These are phyloP conservation scores for Metridium senile DNA, from an alignment of 92 coral and sea anemone genomes.

Conservation along the genomic window DNA sequence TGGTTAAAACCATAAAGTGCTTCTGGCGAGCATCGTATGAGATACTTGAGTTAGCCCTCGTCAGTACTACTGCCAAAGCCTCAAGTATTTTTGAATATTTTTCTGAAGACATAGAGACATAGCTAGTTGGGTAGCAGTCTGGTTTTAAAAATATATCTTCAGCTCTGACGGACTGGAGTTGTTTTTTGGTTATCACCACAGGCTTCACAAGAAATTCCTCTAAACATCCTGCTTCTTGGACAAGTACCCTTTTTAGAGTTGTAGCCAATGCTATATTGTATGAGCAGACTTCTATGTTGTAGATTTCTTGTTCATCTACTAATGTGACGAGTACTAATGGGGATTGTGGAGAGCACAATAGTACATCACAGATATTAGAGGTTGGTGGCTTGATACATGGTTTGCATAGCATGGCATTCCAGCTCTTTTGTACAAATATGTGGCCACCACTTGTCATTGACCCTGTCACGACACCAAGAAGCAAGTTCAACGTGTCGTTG, in stretches of 20 bases:
- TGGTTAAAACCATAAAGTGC: conserved; percentile 12
- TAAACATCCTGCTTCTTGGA: conserved; percentile 25
- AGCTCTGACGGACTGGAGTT: neutral
- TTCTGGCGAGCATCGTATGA: neutral
- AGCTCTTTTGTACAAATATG: conserved; percentile 5
- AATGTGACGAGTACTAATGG: conserved; percentile 28
- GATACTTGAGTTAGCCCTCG: neutral
- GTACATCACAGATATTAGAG: conserved; percentile 14
- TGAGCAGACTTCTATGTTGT: neutral
- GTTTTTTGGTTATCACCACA: neutral
- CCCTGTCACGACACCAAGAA: neutral
- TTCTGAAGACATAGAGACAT: neutral
- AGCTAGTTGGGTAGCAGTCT: conserved; percentile 6
- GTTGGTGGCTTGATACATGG: neutral
- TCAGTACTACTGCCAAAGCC: conserved; percentile 22
- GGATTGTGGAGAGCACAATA: conserved; percentile 9
- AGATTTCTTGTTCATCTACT: neutral
- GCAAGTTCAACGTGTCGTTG: neutral
- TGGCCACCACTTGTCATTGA: neutral
- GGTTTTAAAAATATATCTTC: neutral
- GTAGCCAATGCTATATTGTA: conserved; percentile 24
- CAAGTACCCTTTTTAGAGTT: conserved; percentile 15
- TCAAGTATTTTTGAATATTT: neutral
- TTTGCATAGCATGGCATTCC: neutral
- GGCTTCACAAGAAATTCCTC: conserved; percentile 18